A percentile compares a stretch with the other conserved stretches of the same genome.
These are phyloP conservation scores for Rhadina sibilatrix DNA, from an alignment of 2,113 vertebrate genomes.

Conservation along the genomic window DNA sequence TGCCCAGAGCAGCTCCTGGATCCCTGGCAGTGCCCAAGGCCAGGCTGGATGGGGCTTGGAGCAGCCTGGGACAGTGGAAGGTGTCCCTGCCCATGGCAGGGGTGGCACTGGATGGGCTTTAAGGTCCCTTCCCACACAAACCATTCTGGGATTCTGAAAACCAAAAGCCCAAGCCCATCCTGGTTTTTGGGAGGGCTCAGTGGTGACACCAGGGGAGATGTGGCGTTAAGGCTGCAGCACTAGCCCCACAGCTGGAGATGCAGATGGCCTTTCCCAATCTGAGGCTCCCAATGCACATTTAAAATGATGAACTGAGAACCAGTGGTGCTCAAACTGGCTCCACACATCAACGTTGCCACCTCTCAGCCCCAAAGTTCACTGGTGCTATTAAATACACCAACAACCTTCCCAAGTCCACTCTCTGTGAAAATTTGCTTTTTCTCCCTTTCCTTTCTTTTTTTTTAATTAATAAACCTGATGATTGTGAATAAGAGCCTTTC, in stretches of 20 bases:
- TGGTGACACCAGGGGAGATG: neutral
- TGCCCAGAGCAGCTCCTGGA: neutral
- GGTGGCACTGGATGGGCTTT: rapidly evolving
- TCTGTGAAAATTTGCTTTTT: rapidly evolving
- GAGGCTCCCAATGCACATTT: neutral
- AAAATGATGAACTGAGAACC: neutral
- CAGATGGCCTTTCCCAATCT: neutral
- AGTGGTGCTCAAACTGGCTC: neutral
- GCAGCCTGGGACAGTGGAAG: neutral
- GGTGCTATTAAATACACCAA: neutral
- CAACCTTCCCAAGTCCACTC: neutral
- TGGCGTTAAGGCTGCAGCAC: neutral
- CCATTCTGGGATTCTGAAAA: neutral
- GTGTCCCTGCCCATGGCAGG: neutral
- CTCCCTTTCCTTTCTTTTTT: neutral
- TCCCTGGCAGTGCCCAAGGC: neutral
- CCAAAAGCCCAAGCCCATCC: neutral
- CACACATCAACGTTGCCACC: neutral
- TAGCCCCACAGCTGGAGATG: neutral
- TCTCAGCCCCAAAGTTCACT: neutral
- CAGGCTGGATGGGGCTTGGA: neutral
- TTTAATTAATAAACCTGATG: neutral
- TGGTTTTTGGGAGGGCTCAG: neutral
- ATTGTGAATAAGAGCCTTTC: neutral
- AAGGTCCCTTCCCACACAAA: neutral